Base-by-base conservation (phyloP, 2,888 invertebrate species). In the Chaetoderma sp. region DNA sequence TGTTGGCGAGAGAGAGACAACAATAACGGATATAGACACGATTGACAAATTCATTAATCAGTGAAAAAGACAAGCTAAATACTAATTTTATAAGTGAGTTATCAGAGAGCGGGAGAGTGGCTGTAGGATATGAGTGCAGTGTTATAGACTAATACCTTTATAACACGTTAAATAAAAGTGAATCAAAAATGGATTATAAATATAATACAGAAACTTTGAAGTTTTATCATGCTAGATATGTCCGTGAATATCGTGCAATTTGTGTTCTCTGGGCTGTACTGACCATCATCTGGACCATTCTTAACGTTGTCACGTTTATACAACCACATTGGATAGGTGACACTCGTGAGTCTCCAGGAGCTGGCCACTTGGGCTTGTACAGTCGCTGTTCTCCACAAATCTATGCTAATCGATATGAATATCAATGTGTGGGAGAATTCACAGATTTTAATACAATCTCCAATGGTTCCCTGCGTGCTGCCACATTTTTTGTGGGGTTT, bases 211-310 rank as follows among this genome's bases (percentile, higher is more conserved):
- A 80, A 56, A 80, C 77, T 1, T 77, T 77, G 8, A 78, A 75
- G 58, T 70, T 78, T 28, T 80, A 82, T 62, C 78, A 84, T 74
- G 78, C 78, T 68, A 78, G 81, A 32, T 88, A 88, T 74, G 81
- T 85, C 65, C 72, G 86, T 42, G 87, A 89, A 75, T 87, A 88
- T 71, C 79, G 87, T 68, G 97, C 97, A 59, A 95, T 98, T 72
- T 96, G 96, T 60, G 96, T 98, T 65, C 90, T 98, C 76, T 98
- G 98, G 98, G 97, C 94, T 69, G 93, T 98, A 83, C 96, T 98
- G 87, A 95, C 96, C 75, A 94, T 98, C 84, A 97, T 97, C 88
- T 97, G 96, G 88, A 95, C 95, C 72, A 96, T 98, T 82, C 95
- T 99, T 83, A 93, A 93, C 81, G 92, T 95, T 76, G 95, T 98